Base-by-base conservation (phyloP, 2,113 vertebrate species). In the Andinoacara biseriatus region DNA sequence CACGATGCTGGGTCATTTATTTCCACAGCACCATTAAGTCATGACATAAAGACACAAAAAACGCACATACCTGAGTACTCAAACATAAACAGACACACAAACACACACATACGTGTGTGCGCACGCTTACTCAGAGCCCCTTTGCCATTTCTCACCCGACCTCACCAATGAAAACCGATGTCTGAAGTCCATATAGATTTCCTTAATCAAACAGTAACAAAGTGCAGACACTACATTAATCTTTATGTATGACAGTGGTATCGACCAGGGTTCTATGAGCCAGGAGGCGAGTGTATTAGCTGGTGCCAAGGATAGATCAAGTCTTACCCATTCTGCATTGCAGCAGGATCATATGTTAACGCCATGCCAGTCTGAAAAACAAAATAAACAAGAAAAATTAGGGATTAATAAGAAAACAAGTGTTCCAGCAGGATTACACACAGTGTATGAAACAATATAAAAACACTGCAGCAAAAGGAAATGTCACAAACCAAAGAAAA, bases 321-420 rank as follows among this genome's bases (percentile, higher is more conserved):
- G 57, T 94, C 97, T 97, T 96, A 99, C 98, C 98, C 98, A 85
- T 99, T 99, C 96, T 99, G 98, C 95, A 99, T 97, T 95, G 97
- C 97, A 91, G 97, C 96, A 78, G 98, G 97, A 91, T 99, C 98
- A 2, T 99, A 98, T 89, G 98, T 97, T 95, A 99, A 95, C 94
- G 98, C 96, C 97, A 99, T 97, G 92, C 97, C 97, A 94, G 96
- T 97, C 98, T 99, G 96, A 65, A 95, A 88, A 90, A 93, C 87
- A 92, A 80, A 38, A n/a, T n/a, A 3, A 52, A 72, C 3, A 90
- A 91, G 89, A 89, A 87, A 22, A 92, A 93, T 40, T 29, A 76
- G 15, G 5, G 56, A 77, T 87, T 72, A 87, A 80, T 74, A 24
- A 59, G 22, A 76, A 74, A 65, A 49, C 3, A 56, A 24, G 7